These are phyloP conservation scores for Chrysogorgia sp. DNA, from an alignment of 92 coral and sea anemone species.

Conservation along the genomic window DNA sequence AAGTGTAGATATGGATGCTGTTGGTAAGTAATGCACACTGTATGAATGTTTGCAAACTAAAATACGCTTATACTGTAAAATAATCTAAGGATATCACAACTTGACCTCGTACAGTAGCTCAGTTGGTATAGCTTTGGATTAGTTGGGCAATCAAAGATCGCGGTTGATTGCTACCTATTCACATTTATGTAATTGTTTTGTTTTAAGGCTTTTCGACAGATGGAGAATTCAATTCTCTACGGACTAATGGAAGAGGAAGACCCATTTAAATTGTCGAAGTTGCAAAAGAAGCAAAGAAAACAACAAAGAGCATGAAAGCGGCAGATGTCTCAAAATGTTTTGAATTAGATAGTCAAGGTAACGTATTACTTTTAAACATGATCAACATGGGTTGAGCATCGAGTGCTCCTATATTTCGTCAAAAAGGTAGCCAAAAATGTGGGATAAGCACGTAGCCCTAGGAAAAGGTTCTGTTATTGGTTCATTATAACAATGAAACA, in stretches of 20 bases:
- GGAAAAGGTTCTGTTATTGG: too few species aligned
- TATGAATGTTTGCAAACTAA: background rate
- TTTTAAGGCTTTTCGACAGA: slow-evolving; percentile 58
- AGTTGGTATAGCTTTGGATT: too few species aligned
- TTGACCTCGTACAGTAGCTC: background rate
- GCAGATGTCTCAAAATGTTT: background rate
- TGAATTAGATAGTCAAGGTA: background rate
- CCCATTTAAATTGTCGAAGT: slow-evolving; percentile 54
- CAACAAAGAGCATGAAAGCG: slow-evolving; percentile 19
- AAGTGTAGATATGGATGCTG: slow-evolving; percentile 1
- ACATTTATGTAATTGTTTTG: background rate
- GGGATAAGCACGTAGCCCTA: background rate
- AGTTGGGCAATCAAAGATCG: too few species aligned
- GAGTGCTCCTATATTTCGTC: too few species aligned
- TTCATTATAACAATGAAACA: too few species aligned
- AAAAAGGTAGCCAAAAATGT: too few species aligned
- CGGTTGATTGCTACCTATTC: background rate
- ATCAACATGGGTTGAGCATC: too few species aligned
- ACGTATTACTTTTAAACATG: too few species aligned
- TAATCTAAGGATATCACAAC: background rate
- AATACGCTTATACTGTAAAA: background rate
- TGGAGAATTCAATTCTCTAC: slow-evolving; percentile 58
- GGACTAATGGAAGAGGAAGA: slow-evolving; percentile 53
- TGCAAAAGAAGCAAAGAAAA: slow-evolving; percentile 40
- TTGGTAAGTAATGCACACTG: slow-evolving; percentile 1